Base-by-base conservation (phyloP, 2,888 invertebrate species). In the Spialia ferax region DNA sequence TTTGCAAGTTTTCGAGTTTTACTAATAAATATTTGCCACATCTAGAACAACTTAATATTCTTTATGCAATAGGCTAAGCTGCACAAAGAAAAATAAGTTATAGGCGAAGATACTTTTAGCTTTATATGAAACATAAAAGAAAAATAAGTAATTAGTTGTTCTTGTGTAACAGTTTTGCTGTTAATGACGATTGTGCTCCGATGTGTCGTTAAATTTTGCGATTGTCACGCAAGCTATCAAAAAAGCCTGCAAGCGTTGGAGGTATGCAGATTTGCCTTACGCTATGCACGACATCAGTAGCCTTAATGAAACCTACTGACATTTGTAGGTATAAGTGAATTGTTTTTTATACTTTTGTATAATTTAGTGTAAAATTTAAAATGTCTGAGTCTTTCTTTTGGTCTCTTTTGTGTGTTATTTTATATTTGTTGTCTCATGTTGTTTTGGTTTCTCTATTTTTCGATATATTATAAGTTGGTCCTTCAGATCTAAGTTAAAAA, bases 241-340 rank as follows among this genome's bases (percentile, higher is more conserved):
- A 62, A 61, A 62, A 61, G 60, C n/a, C 35, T 52, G 50, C 62
- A 62, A 13, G 32, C 8, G 50, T 32, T 11, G 32, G 15, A 62
- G 22, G 32, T 62, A 62, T 62, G 62, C 62, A 62, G 62, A 62
- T 62, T 62, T 62, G 35, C 50, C n/a, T 15, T 22, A 48, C 29
- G 60, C 45, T 20, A 6, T 48, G 60, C 60, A 61, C 60, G 60
- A 48, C 5, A 48, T 23, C 60, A 48, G 50, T 48, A 32, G 48
- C 48, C 32, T 48, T 61, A 61, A 61, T 61, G 48, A 61, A 61
- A 61, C 60, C 29, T 32, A 26, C 26, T 45, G n/a, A 26, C 26
- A 29, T n/a, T 15, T 18, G 18, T 22, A 60, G 18, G 15, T 13
- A 26, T 32, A 18, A 13, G n/a, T n/a, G n/a, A n/a, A n/a, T n/a